Evolutionary conservation across 2,113 vertebrate species (phyloP), one percentile per base, ranked within the genome.

Genomic region (Sinocyclocheilus maitianheensis): DNA sequence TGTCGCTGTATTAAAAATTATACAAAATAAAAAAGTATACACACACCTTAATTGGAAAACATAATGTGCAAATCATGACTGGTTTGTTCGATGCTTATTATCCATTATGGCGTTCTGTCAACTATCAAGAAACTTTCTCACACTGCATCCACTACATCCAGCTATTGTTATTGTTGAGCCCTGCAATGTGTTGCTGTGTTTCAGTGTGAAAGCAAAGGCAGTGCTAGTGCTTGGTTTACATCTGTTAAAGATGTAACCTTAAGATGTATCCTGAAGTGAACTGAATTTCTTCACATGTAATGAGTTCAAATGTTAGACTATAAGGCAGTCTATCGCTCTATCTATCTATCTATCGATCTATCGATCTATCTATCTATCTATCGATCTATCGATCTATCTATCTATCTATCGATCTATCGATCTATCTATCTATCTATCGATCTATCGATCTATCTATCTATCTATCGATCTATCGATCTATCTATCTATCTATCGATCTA

Each of bases 381-480:
- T 3, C n/a, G 10, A 6, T 71, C 48, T 4, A 4, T n/a, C 40
- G 16, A 9, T 20, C 26, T 30, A 2, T 30, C 30, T 30, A 2
- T 2, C 1, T 30, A 2, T 30, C 30, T 30, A 2, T 30, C 30
- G 1, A 2, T 30, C 30, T 2, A 2, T 30, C 30, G 0, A 2
- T 30, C 30, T 30, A 2, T 30, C 30, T 30, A 2, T 2, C 30
- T 30, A 2, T 30, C 30, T 30, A 2, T 2, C 30, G 2, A 2
- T 30, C 30, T 30, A 2, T 2, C 30, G 2, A 2, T 30, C 30
- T 30, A 2, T n/a, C n/a, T n/a, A n/a, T n/a, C n/a, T n/a, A n/a
- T n/a, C n/a, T n/a, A n/a, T n/a, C n/a, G n/a, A n/a, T n/a, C n/a
- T n/a, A n/a, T n/a, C n/a, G n/a, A n/a, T n/a, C n/a, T n/a, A n/a